Evolutionary conservation across 2,113 vertebrate species (phyloP), one percentile per base, ranked within the genome.

Genomic region (Ellobius talpinus): DNA sequence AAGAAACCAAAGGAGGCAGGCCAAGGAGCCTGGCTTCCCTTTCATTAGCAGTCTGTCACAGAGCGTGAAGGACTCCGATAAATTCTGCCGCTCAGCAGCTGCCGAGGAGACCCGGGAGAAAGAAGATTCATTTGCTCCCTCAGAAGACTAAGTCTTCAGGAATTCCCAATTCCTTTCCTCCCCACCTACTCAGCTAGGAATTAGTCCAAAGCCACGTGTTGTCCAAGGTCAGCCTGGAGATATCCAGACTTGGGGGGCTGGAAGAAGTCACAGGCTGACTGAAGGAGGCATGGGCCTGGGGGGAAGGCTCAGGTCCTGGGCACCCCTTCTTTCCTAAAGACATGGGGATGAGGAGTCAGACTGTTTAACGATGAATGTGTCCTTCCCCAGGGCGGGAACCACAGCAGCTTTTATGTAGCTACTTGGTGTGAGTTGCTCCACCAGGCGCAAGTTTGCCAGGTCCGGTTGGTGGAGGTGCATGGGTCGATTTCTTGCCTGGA

Each of bases 51-150:
- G 98, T 72, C 97, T 98, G 98, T 98, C 98, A 98, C 95, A 98
- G 98, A 97, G 95, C 97, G 89, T 97, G 98, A 98, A 98, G 94
- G 97, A 89, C 97, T 98, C 93, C 29, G 90, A 98, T 98, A 98
- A 98, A 99, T 98, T 95, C 97, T 98, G 97, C 36, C 65, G 97
- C 96, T 98, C 97, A 93, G 98, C 98, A 98, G 98, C 98, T 98
- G 98, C 13, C 21, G 96, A 91, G 97, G 94, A 96, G 89, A 93
- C 89, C 87, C 0, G 0, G 76, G 86, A 94, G 96, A 76, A 95
- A 96, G 96, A 94, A 97, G 98, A 98, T 93, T 97, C 97, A 92
- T 98, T 98, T 97, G 97, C 96, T 98, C 95, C 26, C 88, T 31
- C 0, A 0, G 95, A 97, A 98, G 96, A 98, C 97, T 87, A 98